Evolutionary conservation across 2,888 invertebrate species (phyloP).

Genomic region (Amphimallon solstitiale): DNA sequence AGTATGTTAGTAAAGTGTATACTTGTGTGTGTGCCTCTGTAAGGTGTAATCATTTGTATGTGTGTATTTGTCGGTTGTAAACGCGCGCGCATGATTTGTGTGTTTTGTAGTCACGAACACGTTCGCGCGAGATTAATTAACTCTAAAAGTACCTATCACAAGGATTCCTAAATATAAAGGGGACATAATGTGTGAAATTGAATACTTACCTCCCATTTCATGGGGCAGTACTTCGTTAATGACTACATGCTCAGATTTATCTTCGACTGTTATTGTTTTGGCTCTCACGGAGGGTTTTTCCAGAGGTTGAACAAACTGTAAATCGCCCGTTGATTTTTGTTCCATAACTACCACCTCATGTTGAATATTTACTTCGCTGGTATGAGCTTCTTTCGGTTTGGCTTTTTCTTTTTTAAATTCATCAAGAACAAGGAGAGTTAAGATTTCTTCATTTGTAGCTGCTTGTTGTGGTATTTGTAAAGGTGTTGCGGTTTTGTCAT

Average conservation of each 20-base stretch:
- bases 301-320: constrained; percentile 62
- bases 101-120: constrained; percentile 14
- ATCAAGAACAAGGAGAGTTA: constrained; percentile 51
- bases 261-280: constrained; percentile 59
- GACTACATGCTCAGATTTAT: constrained; percentile 60
- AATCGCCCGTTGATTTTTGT: constrained; percentile 63
- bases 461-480: constrained; percentile 62
- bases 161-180: constrained; percentile 30
- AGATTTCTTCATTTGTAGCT: constrained; percentile 61
- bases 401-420: constrained; percentile 46
- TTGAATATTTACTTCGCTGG: constrained; percentile 46
- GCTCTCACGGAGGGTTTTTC: constrained; percentile 62
- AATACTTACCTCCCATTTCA: constrained; percentile 65
- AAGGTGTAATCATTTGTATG: constrained; percentile 16
- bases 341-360: constrained; percentile 66
- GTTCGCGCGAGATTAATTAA: constrained; percentile 14
- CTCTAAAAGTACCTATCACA: constrained; percentile 34
- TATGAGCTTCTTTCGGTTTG: constrained; percentile 48
- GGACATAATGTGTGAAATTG: constrained; percentile 37
- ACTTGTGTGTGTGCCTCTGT: constrained; percentile 28
- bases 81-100: constrained; percentile 32
- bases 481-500: constrained; percentile 62
- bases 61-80: constrained; percentile 36
- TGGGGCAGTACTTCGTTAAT: constrained; percentile 64
- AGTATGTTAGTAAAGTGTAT: constrained; percentile 38